These are phyloP conservation scores for Sacculina carcini DNA, from an alignment of 2,888 invertebrate species.

Conservation along the genomic window DNA sequence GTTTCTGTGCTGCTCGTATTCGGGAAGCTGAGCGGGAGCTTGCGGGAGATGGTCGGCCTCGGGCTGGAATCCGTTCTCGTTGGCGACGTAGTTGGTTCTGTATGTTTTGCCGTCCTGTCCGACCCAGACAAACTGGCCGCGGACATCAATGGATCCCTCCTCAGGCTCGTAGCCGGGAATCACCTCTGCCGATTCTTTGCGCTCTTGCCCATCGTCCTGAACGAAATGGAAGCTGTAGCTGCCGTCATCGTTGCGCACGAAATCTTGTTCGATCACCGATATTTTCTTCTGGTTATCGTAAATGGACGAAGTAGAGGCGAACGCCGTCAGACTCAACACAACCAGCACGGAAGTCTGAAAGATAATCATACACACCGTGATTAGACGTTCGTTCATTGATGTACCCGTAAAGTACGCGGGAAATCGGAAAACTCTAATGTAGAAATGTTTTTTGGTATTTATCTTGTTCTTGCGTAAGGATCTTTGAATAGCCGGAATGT, in stretches of 20 bases:
- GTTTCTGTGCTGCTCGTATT: background rate
- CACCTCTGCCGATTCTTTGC: background rate
- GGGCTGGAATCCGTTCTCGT: background rate
- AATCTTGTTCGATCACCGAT: background rate
- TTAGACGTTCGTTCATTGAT: no score
- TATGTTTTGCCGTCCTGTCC: background rate
- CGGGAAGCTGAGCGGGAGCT: background rate
- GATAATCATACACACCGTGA: no score
- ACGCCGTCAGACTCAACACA: background rate
- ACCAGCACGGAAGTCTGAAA: no score
- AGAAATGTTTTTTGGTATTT: no score
- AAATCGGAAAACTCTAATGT: no score
- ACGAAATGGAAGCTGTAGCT: background rate
- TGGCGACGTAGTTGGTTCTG: background rate
- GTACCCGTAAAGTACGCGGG: no score
- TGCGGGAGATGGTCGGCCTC: background rate
- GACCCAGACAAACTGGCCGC: background rate
- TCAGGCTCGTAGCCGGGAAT: background rate
- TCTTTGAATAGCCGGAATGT: no score
- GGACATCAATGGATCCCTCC: background rate
- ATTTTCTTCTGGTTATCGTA: background rate
- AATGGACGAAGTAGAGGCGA: background rate
- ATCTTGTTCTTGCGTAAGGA: no score
- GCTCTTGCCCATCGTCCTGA: background rate
- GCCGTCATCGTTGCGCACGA: background rate